These are phyloP conservation scores for Drosophila azteca DNA, from an alignment of 1,140 invertebrate species.

Conservation along the genomic window DNA sequence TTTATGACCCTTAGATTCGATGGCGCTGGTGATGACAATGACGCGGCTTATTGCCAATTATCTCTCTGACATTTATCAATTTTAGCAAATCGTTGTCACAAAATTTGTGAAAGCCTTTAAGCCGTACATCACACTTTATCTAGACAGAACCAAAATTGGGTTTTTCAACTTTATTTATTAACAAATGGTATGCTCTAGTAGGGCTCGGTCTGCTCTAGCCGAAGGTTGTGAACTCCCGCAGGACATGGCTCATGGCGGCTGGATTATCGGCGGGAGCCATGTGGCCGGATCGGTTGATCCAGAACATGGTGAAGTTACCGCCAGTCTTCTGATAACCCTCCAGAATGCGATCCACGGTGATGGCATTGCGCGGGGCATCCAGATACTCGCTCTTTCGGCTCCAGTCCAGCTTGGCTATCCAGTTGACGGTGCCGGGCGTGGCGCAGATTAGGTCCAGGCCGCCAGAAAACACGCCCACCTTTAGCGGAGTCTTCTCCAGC, in stretches of 20 bases:
- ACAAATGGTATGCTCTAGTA: not conserved
- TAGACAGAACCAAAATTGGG: not conserved
- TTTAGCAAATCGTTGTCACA: constrained; percentile 34
- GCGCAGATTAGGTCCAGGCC: constrained; percentile 89
- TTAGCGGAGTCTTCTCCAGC: constrained; percentile 87
- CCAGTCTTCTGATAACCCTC: constrained; percentile 88
- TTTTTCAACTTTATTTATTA: constrained; percentile 5
- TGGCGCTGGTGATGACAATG: constrained; percentile 13
- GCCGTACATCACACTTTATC: constrained; percentile 26
- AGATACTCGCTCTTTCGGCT: constrained; percentile 85
- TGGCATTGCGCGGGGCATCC: constrained; percentile 84
- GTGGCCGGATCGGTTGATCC: constrained; percentile 88
- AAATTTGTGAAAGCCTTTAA: constrained; percentile 41
- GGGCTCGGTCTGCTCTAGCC: constrained; percentile 31
- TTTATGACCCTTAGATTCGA: constrained; percentile 35
- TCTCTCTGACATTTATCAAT: constrained; percentile 20
- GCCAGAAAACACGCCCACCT: constrained; percentile 78
- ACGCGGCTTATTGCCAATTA: constrained; percentile 28
- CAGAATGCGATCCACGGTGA: constrained; percentile 85
- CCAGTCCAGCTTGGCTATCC: constrained; percentile 90
- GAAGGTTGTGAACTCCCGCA: constrained; percentile 66
- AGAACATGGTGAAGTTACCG: constrained; percentile 90
- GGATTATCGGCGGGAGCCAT: constrained; percentile 85
- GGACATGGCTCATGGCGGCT: constrained; percentile 66
- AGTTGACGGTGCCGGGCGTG: constrained; percentile 87